phyloP scores from a whole-genome alignment of 2,888 invertebrate species.

The Caenorhabditis sp. region DNA sequence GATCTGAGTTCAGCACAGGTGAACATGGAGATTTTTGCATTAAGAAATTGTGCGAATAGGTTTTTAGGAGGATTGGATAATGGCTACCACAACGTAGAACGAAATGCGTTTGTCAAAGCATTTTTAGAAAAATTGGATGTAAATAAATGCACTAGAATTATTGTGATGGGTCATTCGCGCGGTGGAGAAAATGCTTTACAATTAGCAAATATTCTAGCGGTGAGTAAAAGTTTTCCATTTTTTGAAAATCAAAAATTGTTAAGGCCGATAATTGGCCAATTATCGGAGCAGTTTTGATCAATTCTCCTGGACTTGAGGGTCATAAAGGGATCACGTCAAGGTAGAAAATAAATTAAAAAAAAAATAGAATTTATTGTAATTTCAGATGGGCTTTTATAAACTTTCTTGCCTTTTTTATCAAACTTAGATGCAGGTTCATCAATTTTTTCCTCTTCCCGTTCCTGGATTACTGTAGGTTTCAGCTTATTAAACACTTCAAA shows the following conservation, averaged over 20 bases:
- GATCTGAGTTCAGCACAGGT: conserved; percentile 33
- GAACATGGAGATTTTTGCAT: too few relatives aligned
- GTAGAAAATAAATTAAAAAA: background rate
- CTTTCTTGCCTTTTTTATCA: conserved; percentile 14
- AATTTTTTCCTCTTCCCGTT: conserved; percentile 21
- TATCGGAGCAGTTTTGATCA: conserved; percentile 23
- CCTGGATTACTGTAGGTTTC: conserved; percentile 34
- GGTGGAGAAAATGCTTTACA: conserved; percentile 40
- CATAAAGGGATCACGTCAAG: conserved; percentile 25
- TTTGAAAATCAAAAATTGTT: too few relatives aligned
- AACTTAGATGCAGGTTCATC: conserved; percentile 9
- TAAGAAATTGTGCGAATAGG: background rate
- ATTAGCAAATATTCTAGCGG: conserved; percentile 23
- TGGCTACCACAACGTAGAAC: conserved; percentile 26
- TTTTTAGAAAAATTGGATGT: conserved; percentile 29
- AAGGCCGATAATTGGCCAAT: conserved; percentile 32
- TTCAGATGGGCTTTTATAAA: conserved; percentile 32
- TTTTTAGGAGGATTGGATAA: conserved; percentile 19
- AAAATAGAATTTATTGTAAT: background rate
- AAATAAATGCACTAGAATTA: conserved; percentile 25
- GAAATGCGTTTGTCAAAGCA: conserved; percentile 29
- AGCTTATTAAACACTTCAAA: too few relatives aligned
- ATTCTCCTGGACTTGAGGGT: conserved; percentile 29
- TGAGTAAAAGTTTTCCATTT: too few relatives aligned
- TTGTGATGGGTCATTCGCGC: conserved; percentile 35